A percentile compares a stretch with the other conserved stretches of the same genome.
These are phyloP conservation scores for Ectropis crepuscularia DNA, from an alignment of 2,888 invertebrate species.

Conservation along the genomic window DNA sequence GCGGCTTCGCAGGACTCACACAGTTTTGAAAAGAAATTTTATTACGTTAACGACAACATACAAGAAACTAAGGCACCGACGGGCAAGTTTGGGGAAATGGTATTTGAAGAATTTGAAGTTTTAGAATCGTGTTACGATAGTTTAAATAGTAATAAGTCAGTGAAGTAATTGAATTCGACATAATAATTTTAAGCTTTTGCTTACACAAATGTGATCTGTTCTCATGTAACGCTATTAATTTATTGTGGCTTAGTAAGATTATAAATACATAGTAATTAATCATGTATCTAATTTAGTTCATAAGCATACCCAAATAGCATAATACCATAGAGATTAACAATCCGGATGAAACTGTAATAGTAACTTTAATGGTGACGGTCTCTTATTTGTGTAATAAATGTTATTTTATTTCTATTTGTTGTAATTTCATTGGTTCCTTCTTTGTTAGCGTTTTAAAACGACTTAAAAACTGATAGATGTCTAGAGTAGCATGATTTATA, in stretches of 20 bases:
- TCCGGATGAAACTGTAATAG: conserved; percentile 57
- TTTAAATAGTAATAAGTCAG: conserved; percentile 83
- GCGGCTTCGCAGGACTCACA: conserved; percentile 55
- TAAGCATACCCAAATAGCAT: conserved; percentile 48
- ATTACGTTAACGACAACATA: conserved; percentile 85
- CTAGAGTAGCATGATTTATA: too few relatives aligned
- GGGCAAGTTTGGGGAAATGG: conserved; percentile 92
- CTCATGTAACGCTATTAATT: conserved; percentile 76
- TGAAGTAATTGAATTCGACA: conserved; percentile 63
- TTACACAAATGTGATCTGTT: conserved; percentile 79
- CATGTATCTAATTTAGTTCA: conserved; percentile 55
- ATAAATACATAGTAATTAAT: conserved; percentile 63
- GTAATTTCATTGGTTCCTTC: conserved; percentile 24
- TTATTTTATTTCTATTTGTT: conserved; percentile 53
- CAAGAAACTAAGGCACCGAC: conserved; percentile 83
- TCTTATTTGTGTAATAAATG: conserved; percentile 72
- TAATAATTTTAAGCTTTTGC: conserved; percentile 61
- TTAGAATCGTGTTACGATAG: conserved; percentile 86
- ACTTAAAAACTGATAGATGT: not conserved
- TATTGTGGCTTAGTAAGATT: conserved; percentile 65
- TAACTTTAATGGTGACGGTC: conserved; percentile 76
- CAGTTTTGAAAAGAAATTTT: conserved; percentile 84
- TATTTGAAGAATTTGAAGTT: conserved; percentile 92
- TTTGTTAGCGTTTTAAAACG: not conserved
- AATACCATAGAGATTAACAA: conserved; percentile 52